Evolutionary conservation across 2,888 invertebrate genomes (phyloP).

Genomic region (Watsonalla cultraria): DNA sequence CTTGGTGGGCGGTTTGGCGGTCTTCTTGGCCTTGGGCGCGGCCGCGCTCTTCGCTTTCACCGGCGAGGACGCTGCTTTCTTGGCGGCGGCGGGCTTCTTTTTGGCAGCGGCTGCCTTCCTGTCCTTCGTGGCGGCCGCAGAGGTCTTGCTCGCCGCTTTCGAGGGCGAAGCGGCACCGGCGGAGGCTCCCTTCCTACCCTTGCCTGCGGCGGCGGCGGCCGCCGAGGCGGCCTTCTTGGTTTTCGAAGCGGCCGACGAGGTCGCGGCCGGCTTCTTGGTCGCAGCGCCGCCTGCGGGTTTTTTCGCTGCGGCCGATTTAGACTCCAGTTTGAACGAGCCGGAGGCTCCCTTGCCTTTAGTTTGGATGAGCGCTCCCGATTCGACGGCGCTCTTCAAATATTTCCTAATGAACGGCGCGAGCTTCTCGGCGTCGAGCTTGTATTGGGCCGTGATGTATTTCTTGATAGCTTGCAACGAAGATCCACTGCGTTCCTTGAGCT

Average conservation of each 20-base stretch:
- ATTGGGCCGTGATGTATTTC: conserved; percentile 79
- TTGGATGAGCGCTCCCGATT: conserved; percentile 69
- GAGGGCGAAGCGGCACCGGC: conserved; percentile 20
- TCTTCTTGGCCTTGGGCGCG: conserved; percentile 45
- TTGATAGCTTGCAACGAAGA: conserved; percentile 79
- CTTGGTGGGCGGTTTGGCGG: conserved; percentile 32
- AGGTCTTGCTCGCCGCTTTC: conserved; percentile 12
- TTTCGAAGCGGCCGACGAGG: conserved; percentile 20
- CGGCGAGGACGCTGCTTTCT: conserved; percentile 7
- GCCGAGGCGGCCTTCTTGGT: conserved; percentile 14
- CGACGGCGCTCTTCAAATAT: conserved; percentile 75
- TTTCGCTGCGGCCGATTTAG: conserved; percentile 24
- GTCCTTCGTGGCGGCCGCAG: conserved; percentile 18
- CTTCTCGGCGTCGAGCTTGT: conserved; percentile 79
- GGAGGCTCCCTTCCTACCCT: conserved; percentile 17
- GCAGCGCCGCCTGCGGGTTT: not conserved
- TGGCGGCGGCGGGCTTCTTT: too few relatives aligned
- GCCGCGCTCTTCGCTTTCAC: conserved; percentile 22
- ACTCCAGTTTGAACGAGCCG: conserved; percentile 61
- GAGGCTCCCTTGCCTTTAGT: conserved; percentile 77
- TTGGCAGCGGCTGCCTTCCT: conserved; percentile 13
- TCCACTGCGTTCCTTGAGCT: conserved; percentile 77
- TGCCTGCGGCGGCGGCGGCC: conserved; percentile 6
- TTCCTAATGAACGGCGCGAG: conserved; percentile 79
- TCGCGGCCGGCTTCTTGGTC: conserved; percentile 20